Evolutionary conservation across 2,113 vertebrate species (phyloP).

Genomic region (Rhegmatorhina hoffmannsi): DNA sequence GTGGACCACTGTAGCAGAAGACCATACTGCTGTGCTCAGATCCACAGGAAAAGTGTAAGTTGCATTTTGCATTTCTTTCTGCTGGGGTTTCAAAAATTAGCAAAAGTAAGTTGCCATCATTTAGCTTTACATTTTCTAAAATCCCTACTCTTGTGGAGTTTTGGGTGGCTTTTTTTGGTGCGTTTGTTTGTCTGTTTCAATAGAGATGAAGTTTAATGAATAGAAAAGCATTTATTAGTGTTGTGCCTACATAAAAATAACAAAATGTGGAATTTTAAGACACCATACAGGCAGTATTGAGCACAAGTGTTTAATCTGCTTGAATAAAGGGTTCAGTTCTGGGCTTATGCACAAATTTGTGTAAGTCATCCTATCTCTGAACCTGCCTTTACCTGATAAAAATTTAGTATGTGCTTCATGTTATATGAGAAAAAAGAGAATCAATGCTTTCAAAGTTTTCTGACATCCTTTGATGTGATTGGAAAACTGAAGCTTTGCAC

Average conservation of each 20-base stretch:
- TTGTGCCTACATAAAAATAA: background rate
- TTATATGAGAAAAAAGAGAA: background rate
- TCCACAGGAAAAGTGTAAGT: background rate
- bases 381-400: background rate
- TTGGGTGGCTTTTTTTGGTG: background rate
- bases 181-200: background rate
- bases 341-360: background rate
- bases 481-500: background rate
- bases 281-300: background rate
- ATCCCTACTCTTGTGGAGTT: background rate
- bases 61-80: background rate
- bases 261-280: background rate
- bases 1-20: background rate
- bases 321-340: background rate
- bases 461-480: background rate
- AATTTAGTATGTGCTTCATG: background rate
- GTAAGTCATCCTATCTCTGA: background rate
- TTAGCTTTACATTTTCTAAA: background rate
- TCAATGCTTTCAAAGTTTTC: background rate
- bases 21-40: background rate
- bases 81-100: background rate
- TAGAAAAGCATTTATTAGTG: background rate
- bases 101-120: background rate
- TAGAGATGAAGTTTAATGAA: background rate
- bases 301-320: background rate